Base-by-base conservation (phyloP, 1,140 invertebrate species). In the Sitophilus oryzae region DNA sequence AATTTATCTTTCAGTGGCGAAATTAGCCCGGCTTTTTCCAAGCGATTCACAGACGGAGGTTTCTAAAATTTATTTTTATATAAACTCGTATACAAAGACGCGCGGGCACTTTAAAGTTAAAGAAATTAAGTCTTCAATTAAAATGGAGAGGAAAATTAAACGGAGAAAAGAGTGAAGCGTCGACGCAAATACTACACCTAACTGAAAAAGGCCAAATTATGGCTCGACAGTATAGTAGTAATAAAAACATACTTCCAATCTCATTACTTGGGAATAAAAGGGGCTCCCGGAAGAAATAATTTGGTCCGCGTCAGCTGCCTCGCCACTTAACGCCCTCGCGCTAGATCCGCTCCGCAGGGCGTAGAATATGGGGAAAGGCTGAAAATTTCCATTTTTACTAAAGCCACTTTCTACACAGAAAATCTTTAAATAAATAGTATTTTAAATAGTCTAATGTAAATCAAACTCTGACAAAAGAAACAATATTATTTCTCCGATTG, bases 291-390 rank as follows among this genome's bases (percentile, higher is more conserved):
- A 45, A 25, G 51, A 45, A 53, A 53, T 45, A 53, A 53, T 53
- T 53, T 53, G 51, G 51, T 40, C 10, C 34, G 51, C 51, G 51
- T 53, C 51, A 53, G 51, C 51, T 53, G 51, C 25, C 51, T 53
- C 42, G 45, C 41, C 51, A 53, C 51, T 53, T 53, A 53, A 46
- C 51, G 35, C 51, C 51, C 51, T 53, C 23, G 15, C 37, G 15
- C 40, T 21, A 42, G 34, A 40, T 22, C 21, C 15, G 18, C 10
- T 19, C 22, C 8, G n/a, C 23, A 37, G 19, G 15, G 40, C 18
- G 18, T 2, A 42, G 1, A 37, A 41, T 18, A 5, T n/a, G 11
- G 16, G n/a, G 16, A 37, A 37, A 37, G 35, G 35, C 8, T 38
- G 8, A 38, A 38, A 38, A 16, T n/a, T 16, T 38, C 36, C 18